A percentile compares a stretch with the other conserved stretches of the same genome.
These are phyloP conservation scores for Orchesella flavescens DNA, from an alignment of 2,888 invertebrate species.

Conservation along the genomic window DNA sequence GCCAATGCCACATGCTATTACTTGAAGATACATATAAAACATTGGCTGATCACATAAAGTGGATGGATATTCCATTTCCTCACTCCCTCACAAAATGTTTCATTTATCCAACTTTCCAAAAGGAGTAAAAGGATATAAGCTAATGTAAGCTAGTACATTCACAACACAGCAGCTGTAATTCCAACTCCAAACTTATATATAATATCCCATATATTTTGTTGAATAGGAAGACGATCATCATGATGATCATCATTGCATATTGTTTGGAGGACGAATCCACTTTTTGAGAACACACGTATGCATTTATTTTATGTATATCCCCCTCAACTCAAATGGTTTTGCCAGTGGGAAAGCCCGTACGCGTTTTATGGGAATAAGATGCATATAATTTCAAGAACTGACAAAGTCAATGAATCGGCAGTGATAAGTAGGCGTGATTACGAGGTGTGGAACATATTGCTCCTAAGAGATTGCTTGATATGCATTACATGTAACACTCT, in stretches of 20 bases:
- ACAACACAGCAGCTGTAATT: no score
- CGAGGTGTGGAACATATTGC: constrained; percentile 59
- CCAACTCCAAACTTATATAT: no score
- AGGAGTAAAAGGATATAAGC: not conserved
- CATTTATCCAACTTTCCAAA: constrained; percentile 38
- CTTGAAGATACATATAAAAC: constrained; percentile 45
- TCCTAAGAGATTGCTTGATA: constrained; percentile 37
- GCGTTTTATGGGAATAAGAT: constrained; percentile 55
- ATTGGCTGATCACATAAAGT: constrained; percentile 54
- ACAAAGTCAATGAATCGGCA: constrained; percentile 65
- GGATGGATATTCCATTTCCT: constrained; percentile 57
- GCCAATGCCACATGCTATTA: constrained; percentile 55
- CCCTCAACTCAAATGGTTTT: not conserved
- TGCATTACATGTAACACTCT: constrained; percentile 56
- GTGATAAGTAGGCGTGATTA: constrained; percentile 64
- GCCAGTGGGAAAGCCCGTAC: not conserved
- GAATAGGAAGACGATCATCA: constrained; percentile 23
- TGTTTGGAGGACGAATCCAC: not conserved
- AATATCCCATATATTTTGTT: constrained; percentile 19
- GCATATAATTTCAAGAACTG: constrained; percentile 60
- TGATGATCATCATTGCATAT: constrained; percentile 31
- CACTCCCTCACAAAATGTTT: constrained; percentile 36
- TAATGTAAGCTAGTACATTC: not conserved
- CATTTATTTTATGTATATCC: not conserved
- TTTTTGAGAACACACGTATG: not conserved